Evolutionary conservation across 2,113 vertebrate genomes (phyloP).

Genomic region (Nymphicus hollandicus): DNA sequence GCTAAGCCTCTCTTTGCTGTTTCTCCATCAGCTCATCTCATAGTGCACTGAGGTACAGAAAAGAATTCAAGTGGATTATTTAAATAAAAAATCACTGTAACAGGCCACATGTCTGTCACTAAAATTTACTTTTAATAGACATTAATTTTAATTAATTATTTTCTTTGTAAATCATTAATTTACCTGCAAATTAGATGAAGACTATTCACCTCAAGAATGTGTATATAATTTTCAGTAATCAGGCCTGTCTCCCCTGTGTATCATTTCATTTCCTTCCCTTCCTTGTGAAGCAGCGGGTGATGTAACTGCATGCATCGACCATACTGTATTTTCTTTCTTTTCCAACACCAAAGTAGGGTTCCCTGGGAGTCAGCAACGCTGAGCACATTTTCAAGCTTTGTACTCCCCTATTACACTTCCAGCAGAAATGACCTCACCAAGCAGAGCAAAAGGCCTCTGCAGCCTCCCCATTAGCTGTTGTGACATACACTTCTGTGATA

Average conservation of each 20-base stretch:
- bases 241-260: constrained; percentile 51
- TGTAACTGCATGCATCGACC: not conserved
- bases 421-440: not conserved
- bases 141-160: not conserved
- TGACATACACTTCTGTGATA: not conserved
- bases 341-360: not conserved
- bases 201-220: constrained; percentile 4
- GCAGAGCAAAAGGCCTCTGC: not conserved
- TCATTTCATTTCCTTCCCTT: constrained; percentile 62
- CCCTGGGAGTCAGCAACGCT: not conserved
- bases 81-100: not conserved
- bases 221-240: constrained; percentile 57
- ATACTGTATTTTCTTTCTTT: not conserved
- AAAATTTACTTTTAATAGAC: constrained; percentile 14
- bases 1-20: not conserved
- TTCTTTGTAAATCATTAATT: constrained; percentile 47
- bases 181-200: constrained; percentile 25
- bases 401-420: not conserved
- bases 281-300: constrained; percentile 7
- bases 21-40: not conserved
- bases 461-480: not conserved
- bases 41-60: not conserved
- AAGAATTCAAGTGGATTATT: not conserved
- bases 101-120: not conserved
- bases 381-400: not conserved